Evolutionary conservation across 2,113 vertebrate genomes (phyloP), one percentile per base, ranked within the genome.

Genomic region (Sialia sialis): DNA sequence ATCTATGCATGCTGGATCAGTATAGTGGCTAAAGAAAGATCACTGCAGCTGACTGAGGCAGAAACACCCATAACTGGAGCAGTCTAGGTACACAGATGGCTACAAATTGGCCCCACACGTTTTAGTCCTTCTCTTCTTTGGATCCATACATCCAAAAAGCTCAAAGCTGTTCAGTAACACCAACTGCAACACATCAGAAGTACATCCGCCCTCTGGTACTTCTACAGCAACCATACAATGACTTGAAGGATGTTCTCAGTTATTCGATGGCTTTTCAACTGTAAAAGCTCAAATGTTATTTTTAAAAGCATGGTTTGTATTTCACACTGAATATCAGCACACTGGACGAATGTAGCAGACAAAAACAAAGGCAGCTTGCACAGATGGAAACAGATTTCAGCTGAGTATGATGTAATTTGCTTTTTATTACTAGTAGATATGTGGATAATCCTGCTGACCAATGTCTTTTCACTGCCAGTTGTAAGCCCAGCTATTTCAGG

Each of bases 311-410:
- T 4, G 8, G 49, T 66, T 54, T 73, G 16, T 17, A 44, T 80
- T 86, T 83, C 84, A 62, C 30, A 19, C 19, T 63, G 44, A 68
- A 2, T 39, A 70, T 41, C 36, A 58, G 81, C 60, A 84, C 13
- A 6, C 22, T 48, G 52, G 54, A 72, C 15, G 7, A 41, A 89
- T 5, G 34, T 27, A 95, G 55, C 34, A 44, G 81, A 92, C 72
- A 91, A 96, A 95, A 95, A 41, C 39, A 83, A 92, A 79, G 81
- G 80, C 89, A 93, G 63, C 46, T 90, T 94, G 91, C 93, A 78
- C 82, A 97, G 91, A 83, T 74, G 51, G 74, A 93, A 92, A 91
- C 73, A 55, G 62, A 89, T 89, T 97, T 96, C 91, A 97, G 83
- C 91, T 0, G 9, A 93, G 41, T 64, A 36, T 76, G 49, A 94